Percentiles rank a stretch among this genome's conserved stretches.
These are phyloP conservation scores for Bombus waltoni DNA, from an alignment of 1,140 invertebrate species.

Conservation along the genomic window DNA sequence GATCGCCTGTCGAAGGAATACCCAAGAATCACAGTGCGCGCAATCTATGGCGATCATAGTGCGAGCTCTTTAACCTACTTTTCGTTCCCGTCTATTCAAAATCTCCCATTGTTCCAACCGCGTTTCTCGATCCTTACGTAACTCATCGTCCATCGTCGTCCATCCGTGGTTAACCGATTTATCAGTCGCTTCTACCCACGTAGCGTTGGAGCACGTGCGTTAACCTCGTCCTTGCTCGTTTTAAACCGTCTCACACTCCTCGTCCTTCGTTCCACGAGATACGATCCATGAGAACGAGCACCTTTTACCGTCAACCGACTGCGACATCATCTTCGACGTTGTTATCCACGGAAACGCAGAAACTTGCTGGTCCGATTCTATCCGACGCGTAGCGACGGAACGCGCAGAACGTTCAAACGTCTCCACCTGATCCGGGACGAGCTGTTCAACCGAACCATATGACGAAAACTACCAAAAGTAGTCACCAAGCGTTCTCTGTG, in stretches of 20 bases:
- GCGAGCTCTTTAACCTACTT: conserved; percentile 41
- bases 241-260: not conserved
- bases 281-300: conserved; percentile 14
- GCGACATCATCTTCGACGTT: not conserved
- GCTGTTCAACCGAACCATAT: not conserved
- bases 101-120: conserved; percentile 18
- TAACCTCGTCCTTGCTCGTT: not conserved
- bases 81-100: not conserved
- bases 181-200: conserved; percentile 6
- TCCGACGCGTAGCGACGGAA: conserved; percentile 19
- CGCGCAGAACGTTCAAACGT: not conserved
- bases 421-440: not conserved
- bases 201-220: not conserved
- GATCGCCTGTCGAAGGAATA: not conserved
- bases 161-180: conserved; percentile 37
- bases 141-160: conserved; percentile 13
- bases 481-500: not conserved
- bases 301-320: not conserved
- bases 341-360: not conserved
- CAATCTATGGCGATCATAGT: conserved; percentile 10
- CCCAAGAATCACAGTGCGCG: not conserved
- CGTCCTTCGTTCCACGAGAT: not conserved
- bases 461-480: not conserved
- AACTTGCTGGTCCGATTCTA: too few relatives aligned
- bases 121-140: conserved; percentile 46